Conservation (phyloP, 2,797 vertebrate species). For the Smutsia gigantea region DNA sequence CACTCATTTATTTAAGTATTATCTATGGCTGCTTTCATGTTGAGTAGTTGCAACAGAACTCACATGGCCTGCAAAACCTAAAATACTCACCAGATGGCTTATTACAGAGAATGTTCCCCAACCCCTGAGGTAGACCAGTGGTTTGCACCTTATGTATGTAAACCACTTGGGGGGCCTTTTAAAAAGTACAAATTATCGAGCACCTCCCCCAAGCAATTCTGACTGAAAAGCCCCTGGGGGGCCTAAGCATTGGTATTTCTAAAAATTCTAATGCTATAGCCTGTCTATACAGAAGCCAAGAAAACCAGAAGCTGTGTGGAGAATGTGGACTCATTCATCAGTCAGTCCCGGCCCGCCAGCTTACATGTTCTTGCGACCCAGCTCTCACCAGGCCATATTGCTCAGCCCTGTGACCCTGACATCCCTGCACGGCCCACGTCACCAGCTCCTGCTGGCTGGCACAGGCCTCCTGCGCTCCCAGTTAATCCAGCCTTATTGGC, state of each 20-base stretch:
- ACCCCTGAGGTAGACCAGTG: background rate
- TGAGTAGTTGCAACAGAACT: background rate
- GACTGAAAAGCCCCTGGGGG: background rate
- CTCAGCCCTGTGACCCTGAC: background rate
- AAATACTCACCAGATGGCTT: background rate
- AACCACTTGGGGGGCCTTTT: background rate
- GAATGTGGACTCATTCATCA: background rate
- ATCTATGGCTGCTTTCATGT: background rate
- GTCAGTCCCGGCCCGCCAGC: background rate
- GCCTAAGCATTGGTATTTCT: background rate
- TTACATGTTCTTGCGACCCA: background rate
- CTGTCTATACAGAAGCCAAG: background rate
- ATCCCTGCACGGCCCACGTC: background rate
- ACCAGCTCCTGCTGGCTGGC: conserved; percentile 2
- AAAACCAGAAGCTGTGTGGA: background rate
- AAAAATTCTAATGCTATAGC: background rate
- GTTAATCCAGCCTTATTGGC: conserved; percentile 37
- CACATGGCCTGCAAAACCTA: background rate
- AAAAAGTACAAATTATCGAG: background rate
- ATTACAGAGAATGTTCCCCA: conserved; percentile 27
- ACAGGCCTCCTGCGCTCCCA: conserved; percentile 49
- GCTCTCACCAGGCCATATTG: background rate
- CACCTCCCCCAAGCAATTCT: background rate
- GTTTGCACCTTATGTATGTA: background rate
- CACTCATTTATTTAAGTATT: background rate